These are phyloP conservation scores for Phalacrocorax carbo DNA, from an alignment of 2,113 vertebrate species.

Conservation along the genomic window DNA sequence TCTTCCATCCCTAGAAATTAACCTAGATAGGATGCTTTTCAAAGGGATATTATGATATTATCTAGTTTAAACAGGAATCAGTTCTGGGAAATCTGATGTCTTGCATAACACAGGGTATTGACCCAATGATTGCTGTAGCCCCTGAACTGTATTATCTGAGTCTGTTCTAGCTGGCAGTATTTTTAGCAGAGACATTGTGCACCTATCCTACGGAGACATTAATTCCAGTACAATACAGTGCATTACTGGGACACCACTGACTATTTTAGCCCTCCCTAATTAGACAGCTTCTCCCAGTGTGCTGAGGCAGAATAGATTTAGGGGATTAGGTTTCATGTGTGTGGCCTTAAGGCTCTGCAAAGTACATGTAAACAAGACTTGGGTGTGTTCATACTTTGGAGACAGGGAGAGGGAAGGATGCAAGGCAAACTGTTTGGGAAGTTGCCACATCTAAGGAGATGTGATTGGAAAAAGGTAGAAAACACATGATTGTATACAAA, in stretches of 20 bases:
- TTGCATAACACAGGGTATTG: neutral
- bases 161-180: neutral
- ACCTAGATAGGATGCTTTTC: neutral
- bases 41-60: neutral
- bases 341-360: slow-evolving; percentile 31
- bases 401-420: neutral
- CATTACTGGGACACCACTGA: neutral
- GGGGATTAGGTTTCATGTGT: slow-evolving; percentile 31
- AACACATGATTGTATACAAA: neutral
- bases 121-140: neutral
- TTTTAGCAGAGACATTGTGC: neutral
- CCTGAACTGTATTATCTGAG: neutral
- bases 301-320: slow-evolving; percentile 43
- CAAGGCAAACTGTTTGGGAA: neutral
- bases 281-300: neutral
- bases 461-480: slow-evolving; percentile 15
- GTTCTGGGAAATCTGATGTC: neutral
- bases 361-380: neutral
- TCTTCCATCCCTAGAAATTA: neutral
- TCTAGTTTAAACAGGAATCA: neutral
- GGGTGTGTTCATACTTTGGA: neutral
- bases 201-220: neutral
- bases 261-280: slow-evolving; percentile 18
- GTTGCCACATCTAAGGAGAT: neutral
- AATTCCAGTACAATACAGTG: neutral